phyloP scores from a whole-genome alignment of 1,140 invertebrate species.

The Apis dorsata region DNA sequence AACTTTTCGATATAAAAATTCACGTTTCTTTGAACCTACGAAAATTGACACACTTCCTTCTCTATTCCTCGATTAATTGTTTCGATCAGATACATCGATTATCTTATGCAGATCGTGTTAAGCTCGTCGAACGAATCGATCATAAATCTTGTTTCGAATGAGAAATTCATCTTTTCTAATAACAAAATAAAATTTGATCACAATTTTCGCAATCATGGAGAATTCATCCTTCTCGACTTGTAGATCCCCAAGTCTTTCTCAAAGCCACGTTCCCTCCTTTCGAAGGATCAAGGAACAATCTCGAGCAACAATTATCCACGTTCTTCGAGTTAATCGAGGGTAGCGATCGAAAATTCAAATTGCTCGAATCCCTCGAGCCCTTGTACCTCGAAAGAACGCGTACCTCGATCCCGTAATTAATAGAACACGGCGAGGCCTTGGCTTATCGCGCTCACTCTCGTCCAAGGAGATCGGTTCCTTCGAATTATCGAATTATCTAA shows the following conservation, averaged over 20 bases:
- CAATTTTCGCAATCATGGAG: too few relatives aligned
- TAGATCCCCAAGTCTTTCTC: not conserved
- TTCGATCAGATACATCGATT: not conserved
- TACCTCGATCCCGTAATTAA: constrained; percentile 34
- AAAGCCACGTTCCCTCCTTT: not conserved
- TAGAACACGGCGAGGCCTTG: constrained; percentile 13
- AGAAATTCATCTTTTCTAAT: too few relatives aligned
- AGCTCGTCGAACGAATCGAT: too few relatives aligned
- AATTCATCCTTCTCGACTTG: too few relatives aligned
- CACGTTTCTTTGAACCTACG: too few relatives aligned
- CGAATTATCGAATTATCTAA: constrained; percentile 50
- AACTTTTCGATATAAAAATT: too few relatives aligned
- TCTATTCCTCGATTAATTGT: not conserved
- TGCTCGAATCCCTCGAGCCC: not conserved
- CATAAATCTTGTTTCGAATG: too few relatives aligned
- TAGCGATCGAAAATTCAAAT: constrained; percentile 38
- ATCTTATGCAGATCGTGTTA: too few relatives aligned
- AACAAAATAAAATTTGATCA: too few relatives aligned
- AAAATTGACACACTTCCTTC: not conserved
- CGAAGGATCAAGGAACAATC: not conserved
- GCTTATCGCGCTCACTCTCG: constrained; percentile 25
- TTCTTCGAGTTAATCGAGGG: constrained; percentile 9
- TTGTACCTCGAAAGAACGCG: not conserved
- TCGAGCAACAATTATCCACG: not conserved
- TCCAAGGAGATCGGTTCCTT: not conserved